Base-by-base conservation (phyloP, 2,113 vertebrate species). In the Mastomys coucha region DNA sequence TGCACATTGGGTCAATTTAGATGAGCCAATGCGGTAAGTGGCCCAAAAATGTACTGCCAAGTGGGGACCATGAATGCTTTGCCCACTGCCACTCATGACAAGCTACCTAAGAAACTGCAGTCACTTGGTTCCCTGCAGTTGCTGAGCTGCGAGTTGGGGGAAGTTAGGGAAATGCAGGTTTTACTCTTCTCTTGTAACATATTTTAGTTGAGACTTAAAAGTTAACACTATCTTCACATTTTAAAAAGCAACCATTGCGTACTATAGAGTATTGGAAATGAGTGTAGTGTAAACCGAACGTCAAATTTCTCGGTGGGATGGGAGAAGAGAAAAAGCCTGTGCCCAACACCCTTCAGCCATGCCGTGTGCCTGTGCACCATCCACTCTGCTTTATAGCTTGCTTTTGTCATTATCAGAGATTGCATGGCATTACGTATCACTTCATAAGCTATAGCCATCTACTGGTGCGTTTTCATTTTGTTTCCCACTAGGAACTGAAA, bases 131-230 rank as follows among this genome's bases (percentile, higher is more conserved):
- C 26, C 45, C 26, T 13, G 24, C 33, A 77, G 11, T 20, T 88
- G 5, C 3, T 70, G 49, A 89, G 24, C 36, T 65, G 53, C 49
- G 31, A 67, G 60, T n/a, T 28, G 33, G 1, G 70, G 53, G 39
- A 75, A 88, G 19, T 58, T 4, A 17, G 5, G 2, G 31, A 69
- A 49, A 92, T 33, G 56, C 2, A 7, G 19, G 69, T 93, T 92
- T 95, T 49, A 65, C 87, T 75, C 56, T 92, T 76, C 87, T 75
- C 56, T 92, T 76, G 14, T 65, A 81, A 53, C 56, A 8, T 24
- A 2, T 91, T 89, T 95, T 60, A 31, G 75, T 95, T 84, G 60
- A 72, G 82, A 91, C 53, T 81, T 80, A 63, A 65, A 95, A 63
- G 16, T 70, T 72, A 91, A 88, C n/a, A 89, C 49, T 58, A 75